phyloP scores from a whole-genome alignment of 2,113 vertebrate genomes.

The human (Homo sapiens) region GRCh38 chr2:118123501-118124000 shows the following conservation, averaged over 20 bases:
- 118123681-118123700: not conserved
- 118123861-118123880: slow-evolving; percentile 12
- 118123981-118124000: slow-evolving; percentile 46
- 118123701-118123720: not conserved
- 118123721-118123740: slow-evolving; percentile 34
- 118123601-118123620: not conserved
- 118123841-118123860: not conserved
- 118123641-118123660: not conserved
- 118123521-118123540: not conserved
- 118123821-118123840: slow-evolving; percentile 54
- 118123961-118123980: slow-evolving; percentile 9
- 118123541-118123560: not conserved
- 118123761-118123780: not conserved
- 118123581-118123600: not conserved
- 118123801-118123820: slow-evolving; percentile 46
- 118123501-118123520: not conserved
- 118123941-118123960: not conserved
- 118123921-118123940: not conserved
- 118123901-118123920: slow-evolving; percentile 2
- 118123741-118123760: slow-evolving; percentile 40
- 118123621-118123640: not conserved
- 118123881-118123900: slow-evolving; percentile 46
- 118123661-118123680: not conserved
- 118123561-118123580: not conserved
- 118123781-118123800: slow-evolving; percentile 52